Evolutionary conservation across 2,113 vertebrate genomes (phyloP).

Genomic region (Laticauda colubrina): DNA sequence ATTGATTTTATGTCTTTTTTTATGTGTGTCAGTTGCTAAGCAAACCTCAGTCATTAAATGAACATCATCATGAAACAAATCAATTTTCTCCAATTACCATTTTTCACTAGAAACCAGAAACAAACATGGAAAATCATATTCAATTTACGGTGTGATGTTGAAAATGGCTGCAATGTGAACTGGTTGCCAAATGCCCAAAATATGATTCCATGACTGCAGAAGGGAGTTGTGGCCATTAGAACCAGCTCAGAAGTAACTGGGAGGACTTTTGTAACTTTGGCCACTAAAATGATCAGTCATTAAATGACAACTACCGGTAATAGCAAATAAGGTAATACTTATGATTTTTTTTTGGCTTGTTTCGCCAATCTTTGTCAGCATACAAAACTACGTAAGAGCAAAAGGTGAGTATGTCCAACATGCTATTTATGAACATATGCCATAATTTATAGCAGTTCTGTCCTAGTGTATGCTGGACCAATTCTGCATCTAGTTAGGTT

Average conservation of each 20-base stretch:
- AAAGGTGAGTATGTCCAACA: not conserved
- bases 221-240: not conserved
- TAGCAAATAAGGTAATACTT: not conserved
- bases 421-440: not conserved
- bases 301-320: not conserved
- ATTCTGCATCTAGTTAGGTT: not conserved
- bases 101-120: not conserved
- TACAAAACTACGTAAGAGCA: not conserved
- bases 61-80: not conserved
- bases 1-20: not conserved
- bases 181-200: not conserved
- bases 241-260: not conserved
- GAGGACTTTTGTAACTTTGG: not conserved
- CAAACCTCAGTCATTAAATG: not conserved
- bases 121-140: not conserved
- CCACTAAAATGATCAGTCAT: not conserved
- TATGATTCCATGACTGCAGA: not conserved
- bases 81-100: not conserved
- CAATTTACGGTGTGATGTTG: not conserved
- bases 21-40: not conserved
- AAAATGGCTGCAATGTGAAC: not conserved
- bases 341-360: not conserved
- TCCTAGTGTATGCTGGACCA: not conserved
- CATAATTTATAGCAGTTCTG: not conserved
- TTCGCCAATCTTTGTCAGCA: not conserved